phyloP scores from a whole-genome alignment of 2,797 vertebrate genomes.

The Cottoperca gobio region DNA sequence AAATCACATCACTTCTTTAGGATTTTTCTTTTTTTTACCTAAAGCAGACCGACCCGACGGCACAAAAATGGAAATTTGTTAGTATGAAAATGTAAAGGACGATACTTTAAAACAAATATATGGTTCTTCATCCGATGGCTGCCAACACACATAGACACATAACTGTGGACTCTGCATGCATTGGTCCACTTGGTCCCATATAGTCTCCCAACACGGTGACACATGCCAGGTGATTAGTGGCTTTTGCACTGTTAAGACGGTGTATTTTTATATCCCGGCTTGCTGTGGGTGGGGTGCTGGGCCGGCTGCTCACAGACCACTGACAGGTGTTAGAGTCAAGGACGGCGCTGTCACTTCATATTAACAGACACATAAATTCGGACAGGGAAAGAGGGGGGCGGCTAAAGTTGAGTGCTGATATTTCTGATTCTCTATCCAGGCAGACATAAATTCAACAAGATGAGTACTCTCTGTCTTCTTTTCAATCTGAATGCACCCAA shows the following conservation, averaged over 20 bases:
- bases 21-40: neutral
- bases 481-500: slow-evolving; percentile 46
- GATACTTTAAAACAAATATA: neutral
- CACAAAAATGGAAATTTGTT: neutral
- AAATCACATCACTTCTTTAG: neutral
- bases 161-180: slow-evolving; percentile 38
- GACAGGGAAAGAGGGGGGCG: slow-evolving; percentile 57
- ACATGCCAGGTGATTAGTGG: slow-evolving; percentile 79
- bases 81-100: neutral
- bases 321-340: slow-evolving; percentile 83
- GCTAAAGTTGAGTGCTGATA: slow-evolving; percentile 74
- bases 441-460: slow-evolving; percentile 81
- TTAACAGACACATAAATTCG: slow-evolving; percentile 82
- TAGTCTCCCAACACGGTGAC: slow-evolving; percentile 53
- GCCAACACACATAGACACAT: slow-evolving; percentile 11
- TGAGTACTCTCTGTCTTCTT: slow-evolving; percentile 72
- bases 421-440: slow-evolving; percentile 74
- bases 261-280: slow-evolving; percentile 75
- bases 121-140: neutral
- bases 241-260: slow-evolving; percentile 68
- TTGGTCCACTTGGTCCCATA: slow-evolving; percentile 45
- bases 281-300: slow-evolving; percentile 56
- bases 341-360: slow-evolving; percentile 80
- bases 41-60: neutral
- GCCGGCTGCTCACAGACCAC: slow-evolving; percentile 74